Percentiles rank a stretch among this genome's conserved stretches.
phyloP scores from a whole-genome alignment of 2,888 invertebrate genomes.

The Tiphia femorata region DNA sequence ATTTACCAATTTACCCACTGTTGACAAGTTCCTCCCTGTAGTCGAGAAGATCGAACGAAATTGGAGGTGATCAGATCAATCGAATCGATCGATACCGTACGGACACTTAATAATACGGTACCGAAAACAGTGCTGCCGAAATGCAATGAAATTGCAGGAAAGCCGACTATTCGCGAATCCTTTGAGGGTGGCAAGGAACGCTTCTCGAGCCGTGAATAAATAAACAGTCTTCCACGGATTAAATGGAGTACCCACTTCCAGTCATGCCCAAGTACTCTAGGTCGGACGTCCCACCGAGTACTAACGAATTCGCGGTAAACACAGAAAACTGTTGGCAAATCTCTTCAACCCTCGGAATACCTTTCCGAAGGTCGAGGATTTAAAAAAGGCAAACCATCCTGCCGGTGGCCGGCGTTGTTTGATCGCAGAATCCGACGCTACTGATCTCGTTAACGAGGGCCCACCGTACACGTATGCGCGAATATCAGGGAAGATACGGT shows the following conservation, averaged over 20 bases:
- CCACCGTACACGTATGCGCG: no score
- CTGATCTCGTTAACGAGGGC: no score
- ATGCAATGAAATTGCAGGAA: slow-evolving; percentile 34
- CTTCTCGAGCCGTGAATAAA: slow-evolving; percentile 45
- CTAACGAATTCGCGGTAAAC: slow-evolving; percentile 47
- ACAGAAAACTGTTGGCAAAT: slow-evolving; percentile 42
- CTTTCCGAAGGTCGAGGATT: slow-evolving; percentile 9
- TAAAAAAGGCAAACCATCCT: neutral
- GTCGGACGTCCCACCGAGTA: slow-evolving; percentile 22
- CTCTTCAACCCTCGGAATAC: slow-evolving; percentile 15
- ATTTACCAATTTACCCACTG: neutral
- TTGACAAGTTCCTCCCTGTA: slow-evolving; percentile 1
- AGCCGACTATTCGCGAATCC: slow-evolving; percentile 35
- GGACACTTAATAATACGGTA: slow-evolving; percentile 29
- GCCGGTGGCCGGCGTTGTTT: no score
- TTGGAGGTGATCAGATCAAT: no score
- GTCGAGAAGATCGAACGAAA: neutral
- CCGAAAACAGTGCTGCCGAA: slow-evolving; percentile 9
- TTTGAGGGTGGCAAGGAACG: slow-evolving; percentile 41
- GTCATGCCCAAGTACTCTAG: slow-evolving; percentile 31
- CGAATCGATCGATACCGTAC: slow-evolving; percentile 12
- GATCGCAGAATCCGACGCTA: no score
- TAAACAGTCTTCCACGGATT: slow-evolving; percentile 48
- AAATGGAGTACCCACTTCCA: slow-evolving; percentile 38
- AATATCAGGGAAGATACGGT: no score